Evolutionary conservation across 2,888 invertebrate genomes (phyloP).

Genomic region (Melanostoma scalare): DNA sequence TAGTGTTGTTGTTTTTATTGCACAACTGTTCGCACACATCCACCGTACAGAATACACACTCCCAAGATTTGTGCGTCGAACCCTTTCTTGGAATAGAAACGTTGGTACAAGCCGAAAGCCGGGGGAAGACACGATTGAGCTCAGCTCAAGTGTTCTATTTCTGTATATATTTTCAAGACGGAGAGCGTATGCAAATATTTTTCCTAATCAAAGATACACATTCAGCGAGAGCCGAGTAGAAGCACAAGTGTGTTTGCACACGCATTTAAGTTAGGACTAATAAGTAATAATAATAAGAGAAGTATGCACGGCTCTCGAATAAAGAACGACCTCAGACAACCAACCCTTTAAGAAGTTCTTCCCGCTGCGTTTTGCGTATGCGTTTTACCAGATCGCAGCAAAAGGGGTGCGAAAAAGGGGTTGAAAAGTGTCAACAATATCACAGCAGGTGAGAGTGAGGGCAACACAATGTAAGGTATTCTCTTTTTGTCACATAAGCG

Average conservation of each 20-base stretch:
- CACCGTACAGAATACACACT: not conserved
- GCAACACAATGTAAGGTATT: slow-evolving; percentile 2
- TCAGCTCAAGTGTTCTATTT: slow-evolving; percentile 63
- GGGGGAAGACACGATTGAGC: slow-evolving; percentile 12
- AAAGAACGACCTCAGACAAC: slow-evolving; percentile 64
- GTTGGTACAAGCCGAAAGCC: no score
- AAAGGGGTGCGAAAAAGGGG: slow-evolving; percentile 60
- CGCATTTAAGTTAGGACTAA: slow-evolving; percentile 37
- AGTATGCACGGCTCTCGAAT: slow-evolving; percentile 1
- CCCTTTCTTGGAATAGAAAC: no score
- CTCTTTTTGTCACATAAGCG: slow-evolving; percentile 6
- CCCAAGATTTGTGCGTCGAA: not conserved
- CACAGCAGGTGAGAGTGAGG: slow-evolving; percentile 48
- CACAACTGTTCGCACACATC: slow-evolving; percentile 37
- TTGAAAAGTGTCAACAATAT: slow-evolving; percentile 59
- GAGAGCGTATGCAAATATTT: slow-evolving; percentile 51
- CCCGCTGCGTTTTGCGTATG: slow-evolving; percentile 45
- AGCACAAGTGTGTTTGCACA: slow-evolving; percentile 44
- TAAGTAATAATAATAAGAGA: slow-evolving; percentile 35
- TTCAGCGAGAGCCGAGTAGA: not conserved
- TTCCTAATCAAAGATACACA: slow-evolving; percentile 27
- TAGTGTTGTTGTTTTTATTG: slow-evolving; percentile 47
- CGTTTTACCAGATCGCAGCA: not conserved
- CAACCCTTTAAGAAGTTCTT: slow-evolving; percentile 26
- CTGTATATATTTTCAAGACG: slow-evolving; percentile 20